A percentile compares a stretch with the other conserved stretches of the same genome.
phyloP scores from a whole-genome alignment of 2,797 vertebrate species.

The Typhlichthys subterraneus region DNA sequence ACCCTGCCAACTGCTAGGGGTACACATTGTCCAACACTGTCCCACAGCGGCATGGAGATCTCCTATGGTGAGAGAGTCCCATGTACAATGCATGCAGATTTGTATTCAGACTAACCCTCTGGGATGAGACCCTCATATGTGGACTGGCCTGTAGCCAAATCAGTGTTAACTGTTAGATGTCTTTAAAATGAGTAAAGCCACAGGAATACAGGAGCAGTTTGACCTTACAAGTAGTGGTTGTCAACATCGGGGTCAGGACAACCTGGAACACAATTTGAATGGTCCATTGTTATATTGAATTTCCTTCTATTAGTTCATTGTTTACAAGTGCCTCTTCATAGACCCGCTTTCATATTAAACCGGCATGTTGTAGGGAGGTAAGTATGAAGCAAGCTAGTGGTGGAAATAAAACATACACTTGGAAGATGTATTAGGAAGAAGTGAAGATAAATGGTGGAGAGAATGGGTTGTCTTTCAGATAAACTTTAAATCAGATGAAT shows the following conservation, averaged over 20 bases:
- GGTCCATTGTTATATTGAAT: too few species aligned
- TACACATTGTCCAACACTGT: constrained; percentile 18
- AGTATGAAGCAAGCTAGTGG: too few species aligned
- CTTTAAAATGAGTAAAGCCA: constrained; percentile 18
- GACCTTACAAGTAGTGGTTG: constrained; percentile 29
- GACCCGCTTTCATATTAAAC: too few species aligned
- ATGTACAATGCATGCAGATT: constrained; percentile 24
- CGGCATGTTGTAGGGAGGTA: too few species aligned
- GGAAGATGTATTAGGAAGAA: neutral
- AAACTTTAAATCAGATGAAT: constrained; percentile 39
- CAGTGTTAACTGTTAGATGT: constrained; percentile 31
- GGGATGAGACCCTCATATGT: constrained; percentile 39
- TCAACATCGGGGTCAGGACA: neutral
- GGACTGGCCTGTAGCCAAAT: constrained; percentile 40
- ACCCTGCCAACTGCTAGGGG: constrained; percentile 43
- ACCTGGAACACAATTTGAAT: neutral
- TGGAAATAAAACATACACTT: neutral
- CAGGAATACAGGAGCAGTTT: constrained; percentile 24
- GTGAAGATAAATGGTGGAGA: constrained; percentile 12
- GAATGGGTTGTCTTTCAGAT: constrained; percentile 14
- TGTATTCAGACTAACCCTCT: constrained; percentile 32
- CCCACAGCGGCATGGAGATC: neutral
- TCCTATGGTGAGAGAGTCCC: constrained; percentile 26
- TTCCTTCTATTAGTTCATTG: too few species aligned
- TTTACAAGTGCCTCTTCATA: too few species aligned